phyloP scores from a whole-genome alignment of 2,888 invertebrate genomes.

The Trachelus tabidus region DNA sequence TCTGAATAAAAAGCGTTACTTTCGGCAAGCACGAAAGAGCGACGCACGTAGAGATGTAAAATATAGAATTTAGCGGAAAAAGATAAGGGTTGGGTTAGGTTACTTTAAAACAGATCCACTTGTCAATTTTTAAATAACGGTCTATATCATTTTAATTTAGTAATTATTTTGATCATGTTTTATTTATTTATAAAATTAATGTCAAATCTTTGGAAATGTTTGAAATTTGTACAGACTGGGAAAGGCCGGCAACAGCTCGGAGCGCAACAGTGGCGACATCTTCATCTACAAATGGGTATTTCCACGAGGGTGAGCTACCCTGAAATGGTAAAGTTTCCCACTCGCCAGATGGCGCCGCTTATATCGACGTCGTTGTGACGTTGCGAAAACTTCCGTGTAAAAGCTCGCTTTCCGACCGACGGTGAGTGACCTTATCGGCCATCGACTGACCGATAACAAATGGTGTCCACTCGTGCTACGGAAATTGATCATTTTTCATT shows the following conservation, averaged over 20 bases:
- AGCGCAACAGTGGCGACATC: conserved; percentile 35
- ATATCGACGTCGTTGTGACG: conserved; percentile 13
- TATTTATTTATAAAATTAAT: no score
- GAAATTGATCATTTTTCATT: conserved; percentile 5
- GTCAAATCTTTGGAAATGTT: no score
- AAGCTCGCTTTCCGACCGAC: conserved; percentile 29
- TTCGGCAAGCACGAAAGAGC: conserved; percentile 50
- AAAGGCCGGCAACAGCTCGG: background rate
- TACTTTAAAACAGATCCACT: background rate
- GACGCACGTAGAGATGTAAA: background rate
- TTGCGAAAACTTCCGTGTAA: conserved; percentile 2
- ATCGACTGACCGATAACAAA: conserved; percentile 6
- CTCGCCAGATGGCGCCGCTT: conserved; percentile 38
- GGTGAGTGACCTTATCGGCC: conserved; percentile 23
- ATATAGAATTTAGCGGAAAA: background rate
- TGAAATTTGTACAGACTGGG: background rate
- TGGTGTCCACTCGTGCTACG: background rate
- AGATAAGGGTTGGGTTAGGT: background rate
- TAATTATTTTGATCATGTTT: no score
- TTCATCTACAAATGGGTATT: conserved; percentile 26
- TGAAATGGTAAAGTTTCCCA: conserved; percentile 32
- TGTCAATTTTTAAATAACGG: background rate
- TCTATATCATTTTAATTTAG: background rate
- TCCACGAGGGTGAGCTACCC: conserved; percentile 21
- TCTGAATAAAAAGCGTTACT: conserved; percentile 47